Base-by-base conservation (phyloP, 2,113 vertebrate genomes). In the Tetrax tetrax region DNA sequence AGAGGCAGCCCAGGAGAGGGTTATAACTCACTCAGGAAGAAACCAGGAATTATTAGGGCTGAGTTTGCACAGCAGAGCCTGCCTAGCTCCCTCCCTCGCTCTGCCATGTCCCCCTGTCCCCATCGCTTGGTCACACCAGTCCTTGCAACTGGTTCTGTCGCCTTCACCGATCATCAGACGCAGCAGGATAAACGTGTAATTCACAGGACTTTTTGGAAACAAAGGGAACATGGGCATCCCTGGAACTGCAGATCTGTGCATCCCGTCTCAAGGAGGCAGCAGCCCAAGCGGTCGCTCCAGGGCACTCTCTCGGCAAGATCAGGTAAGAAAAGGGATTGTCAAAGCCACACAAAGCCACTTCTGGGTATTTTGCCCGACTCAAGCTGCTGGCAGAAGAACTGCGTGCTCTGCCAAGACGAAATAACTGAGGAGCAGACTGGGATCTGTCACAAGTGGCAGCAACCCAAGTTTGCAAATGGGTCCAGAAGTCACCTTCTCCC, bases 211-310 rank as follows among this genome's bases (percentile, higher is more conserved):
- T 24, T 33, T 13, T 14, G 27, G 60, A 56, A 70, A 69, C 65
- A 33, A 37, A 76, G 50, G 38, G 33, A 87, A 23, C 14, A 6
- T 0, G 1, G 87, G 29, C 57, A 79, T 18, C 53, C 50, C 88
- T 70, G 61, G 70, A 82, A 53, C 2, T 4, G 6, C n/a, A 12
- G 0, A 0, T 4, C 23, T 3, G 14, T 17, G 50, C 14, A 7
- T 35, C 1, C 4, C 2, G 0, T 12, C 77, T 48, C 41, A 5
- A 15, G 70, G n/a, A 56, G 43, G 66, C 72, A 53, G 59, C 83
- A 77, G 50, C 8, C 45, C 64, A 25, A 37, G 60, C 50, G 29
- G 48, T 81, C 2, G 0, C 27, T 61, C 59, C 15, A 0, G 0
- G 16, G 11, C 2, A 63, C 14, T 72, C n/a, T 18, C 65, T 54